These are phyloP conservation scores for Bembecia ichneumoniformis DNA, from an alignment of 2,888 invertebrate genomes.

Conservation along the genomic window DNA sequence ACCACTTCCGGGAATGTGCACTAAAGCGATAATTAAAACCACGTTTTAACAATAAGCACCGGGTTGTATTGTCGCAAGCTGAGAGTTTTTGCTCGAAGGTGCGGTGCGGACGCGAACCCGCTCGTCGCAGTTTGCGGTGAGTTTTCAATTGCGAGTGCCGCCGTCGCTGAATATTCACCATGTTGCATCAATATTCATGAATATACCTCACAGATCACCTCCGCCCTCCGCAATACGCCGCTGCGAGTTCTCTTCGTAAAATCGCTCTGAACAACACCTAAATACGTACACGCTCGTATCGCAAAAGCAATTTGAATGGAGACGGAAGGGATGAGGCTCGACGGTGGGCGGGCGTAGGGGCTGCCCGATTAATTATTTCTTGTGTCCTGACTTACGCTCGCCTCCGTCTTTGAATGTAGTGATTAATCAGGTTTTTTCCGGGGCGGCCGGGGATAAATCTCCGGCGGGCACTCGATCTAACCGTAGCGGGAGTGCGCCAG, in stretches of 20 bases:
- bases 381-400: conserved; percentile 49
- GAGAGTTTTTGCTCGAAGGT: background rate
- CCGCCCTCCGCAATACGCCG: background rate
- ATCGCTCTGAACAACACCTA: too few relatives aligned
- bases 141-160: conserved; percentile 53
- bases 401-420: conserved; percentile 50
- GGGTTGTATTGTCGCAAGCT: background rate
- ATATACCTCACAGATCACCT: conserved; percentile 15
- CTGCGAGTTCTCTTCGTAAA: background rate
- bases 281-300: conserved; percentile 2
- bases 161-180: conserved; percentile 50
- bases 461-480: conserved; percentile 17
- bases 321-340: conserved; percentile 1
- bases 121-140: conserved; percentile 28
- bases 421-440: conserved; percentile 57
- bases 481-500: too few relatives aligned
- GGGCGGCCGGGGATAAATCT: conserved; percentile 34
- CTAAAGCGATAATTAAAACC: background rate
- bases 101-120: background rate
- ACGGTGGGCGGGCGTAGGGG: conserved; percentile 4
- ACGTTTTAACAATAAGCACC: background rate
- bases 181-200: conserved; percentile 55
- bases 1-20: background rate
- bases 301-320: conserved; percentile 38
- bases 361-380: conserved; percentile 51